These are phyloP conservation scores for Diacarnus erythraeanus DNA, from an alignment of 37 sponge, comb jelly and placozoan genomes.

Conservation along the genomic window DNA sequence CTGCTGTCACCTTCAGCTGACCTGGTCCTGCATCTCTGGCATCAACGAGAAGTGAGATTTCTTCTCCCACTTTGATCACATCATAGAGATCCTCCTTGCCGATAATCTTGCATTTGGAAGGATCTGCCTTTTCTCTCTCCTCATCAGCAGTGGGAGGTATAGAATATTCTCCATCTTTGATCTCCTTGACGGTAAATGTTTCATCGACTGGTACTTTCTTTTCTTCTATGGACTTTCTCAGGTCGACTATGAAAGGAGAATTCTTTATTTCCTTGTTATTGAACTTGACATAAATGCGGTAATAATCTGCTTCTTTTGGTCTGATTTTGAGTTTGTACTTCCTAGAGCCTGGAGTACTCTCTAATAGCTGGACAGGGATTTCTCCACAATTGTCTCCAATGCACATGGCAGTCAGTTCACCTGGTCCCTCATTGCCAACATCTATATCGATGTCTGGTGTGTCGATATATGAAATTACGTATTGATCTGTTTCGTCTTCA, in stretches of 20 bases:
- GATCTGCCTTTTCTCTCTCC: conserved; percentile 13
- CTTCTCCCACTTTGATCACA: conserved; percentile 2
- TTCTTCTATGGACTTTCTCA: background rate
- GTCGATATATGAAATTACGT: too few relatives aligned
- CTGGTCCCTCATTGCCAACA: conserved; percentile 10
- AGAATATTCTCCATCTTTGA: background rate
- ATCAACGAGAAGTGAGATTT: conserved; percentile 11
- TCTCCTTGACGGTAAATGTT: background rate
- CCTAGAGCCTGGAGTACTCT: background rate
- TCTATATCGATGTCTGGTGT: conserved; percentile 1
- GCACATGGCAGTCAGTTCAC: conserved; percentile 49
- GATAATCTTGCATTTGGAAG: conserved; percentile 37
- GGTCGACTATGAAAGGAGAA: conserved; percentile 46
- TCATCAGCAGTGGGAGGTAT: background rate
- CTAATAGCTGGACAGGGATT: conserved; percentile 25
- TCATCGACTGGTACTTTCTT: too few relatives aligned
- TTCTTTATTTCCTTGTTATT: conserved; percentile 39
- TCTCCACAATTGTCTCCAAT: conserved; percentile 32
- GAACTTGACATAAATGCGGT: conserved; percentile 22
- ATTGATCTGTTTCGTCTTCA: background rate
- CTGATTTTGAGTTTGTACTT: conserved; percentile 26
- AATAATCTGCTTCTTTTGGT: conserved; percentile 25
- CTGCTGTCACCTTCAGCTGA: conserved; percentile 16
- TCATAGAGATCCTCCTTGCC: conserved; percentile 18
- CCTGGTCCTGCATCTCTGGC: conserved; percentile 28